Evolutionary conservation across 2,888 invertebrate species (phyloP).

Genomic region (Pyrrhosoma nymphula): DNA sequence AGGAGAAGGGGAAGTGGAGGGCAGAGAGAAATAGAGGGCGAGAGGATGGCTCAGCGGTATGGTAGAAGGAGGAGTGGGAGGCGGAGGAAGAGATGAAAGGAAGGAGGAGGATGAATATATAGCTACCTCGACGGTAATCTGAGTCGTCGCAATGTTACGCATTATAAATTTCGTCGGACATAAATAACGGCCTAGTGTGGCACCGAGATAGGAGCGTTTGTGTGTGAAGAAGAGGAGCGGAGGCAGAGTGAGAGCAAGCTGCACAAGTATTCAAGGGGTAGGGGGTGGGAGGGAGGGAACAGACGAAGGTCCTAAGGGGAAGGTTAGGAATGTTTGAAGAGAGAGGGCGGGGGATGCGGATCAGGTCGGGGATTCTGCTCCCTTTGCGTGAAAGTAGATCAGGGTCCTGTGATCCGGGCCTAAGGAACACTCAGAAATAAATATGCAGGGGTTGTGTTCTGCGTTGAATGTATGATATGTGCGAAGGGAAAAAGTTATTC

Average conservation of each 20-base stretch:
- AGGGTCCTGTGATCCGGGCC: not conserved
- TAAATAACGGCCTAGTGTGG: conserved; percentile 61
- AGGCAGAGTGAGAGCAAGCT: not conserved
- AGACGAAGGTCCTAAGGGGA: not conserved
- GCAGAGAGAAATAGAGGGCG: not conserved
- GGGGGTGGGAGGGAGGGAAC: not conserved
- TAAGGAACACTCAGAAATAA: not conserved
- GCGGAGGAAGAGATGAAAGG: not conserved
- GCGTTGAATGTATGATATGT: not conserved
- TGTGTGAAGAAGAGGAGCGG: conserved; percentile 26
- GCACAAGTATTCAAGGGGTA: not conserved
- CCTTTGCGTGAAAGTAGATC: not conserved
- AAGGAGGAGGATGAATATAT: conserved; percentile 34
- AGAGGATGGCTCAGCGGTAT: not conserved
- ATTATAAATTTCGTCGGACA: conserved; percentile 66
- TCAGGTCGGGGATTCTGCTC: not conserved
- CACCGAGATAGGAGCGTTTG: conserved; percentile 56
- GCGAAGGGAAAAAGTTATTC: not conserved
- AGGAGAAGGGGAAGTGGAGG: not conserved
- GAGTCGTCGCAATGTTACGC: conserved; percentile 62
- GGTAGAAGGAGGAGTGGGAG: not conserved
- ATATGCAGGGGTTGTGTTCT: not conserved
- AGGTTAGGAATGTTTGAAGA: not conserved
- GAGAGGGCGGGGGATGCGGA: not conserved
- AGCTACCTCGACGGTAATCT: conserved; percentile 61